These are phyloP conservation scores for Tetragonisca angustula DNA, from an alignment of 2,888 invertebrate genomes.

Conservation along the genomic window DNA sequence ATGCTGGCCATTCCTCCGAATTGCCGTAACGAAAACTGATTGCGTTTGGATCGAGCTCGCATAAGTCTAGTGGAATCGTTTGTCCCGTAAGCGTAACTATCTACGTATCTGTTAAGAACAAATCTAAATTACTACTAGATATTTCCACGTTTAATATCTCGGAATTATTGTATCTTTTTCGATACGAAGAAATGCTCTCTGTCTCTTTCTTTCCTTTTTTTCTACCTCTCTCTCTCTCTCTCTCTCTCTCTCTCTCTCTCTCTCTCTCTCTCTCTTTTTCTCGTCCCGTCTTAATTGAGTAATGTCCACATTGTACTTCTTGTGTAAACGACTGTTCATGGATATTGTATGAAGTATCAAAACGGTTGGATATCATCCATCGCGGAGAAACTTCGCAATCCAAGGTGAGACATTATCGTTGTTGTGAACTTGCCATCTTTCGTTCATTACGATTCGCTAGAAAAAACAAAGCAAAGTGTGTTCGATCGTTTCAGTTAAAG, in stretches of 20 bases:
- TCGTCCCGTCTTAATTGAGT: constrained; percentile 28
- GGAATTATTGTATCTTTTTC: constrained; percentile 1
- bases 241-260: constrained; percentile 12
- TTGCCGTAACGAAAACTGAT: constrained; percentile 75
- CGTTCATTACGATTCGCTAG: background rate
- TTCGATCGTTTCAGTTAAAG: background rate
- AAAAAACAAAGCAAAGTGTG: background rate
- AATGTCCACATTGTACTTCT: constrained; percentile 33
- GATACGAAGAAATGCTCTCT: constrained; percentile 38
- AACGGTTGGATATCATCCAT: constrained; percentile 60
- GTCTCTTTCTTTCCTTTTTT: constrained; percentile 3
- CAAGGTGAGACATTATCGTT: constrained; percentile 64
- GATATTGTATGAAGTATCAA: constrained; percentile 66
- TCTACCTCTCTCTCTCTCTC: constrained; percentile 3
- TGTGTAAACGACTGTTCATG: constrained; percentile 55
- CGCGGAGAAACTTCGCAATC: constrained; percentile 64
- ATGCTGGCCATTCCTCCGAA: constrained; percentile 69
- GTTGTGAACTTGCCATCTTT: background rate
- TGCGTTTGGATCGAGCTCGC: constrained; percentile 53
- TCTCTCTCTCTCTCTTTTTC: constrained; percentile 1
- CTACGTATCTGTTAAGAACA: constrained; percentile 18
- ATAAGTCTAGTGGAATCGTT: constrained; percentile 65
- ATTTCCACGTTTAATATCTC: constrained; percentile 17
- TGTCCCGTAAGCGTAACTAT: constrained; percentile 55
- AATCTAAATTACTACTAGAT: constrained; percentile 18